Conservation (phyloP, 2,797 vertebrate species). For the Helarctos malayanus region DNA sequence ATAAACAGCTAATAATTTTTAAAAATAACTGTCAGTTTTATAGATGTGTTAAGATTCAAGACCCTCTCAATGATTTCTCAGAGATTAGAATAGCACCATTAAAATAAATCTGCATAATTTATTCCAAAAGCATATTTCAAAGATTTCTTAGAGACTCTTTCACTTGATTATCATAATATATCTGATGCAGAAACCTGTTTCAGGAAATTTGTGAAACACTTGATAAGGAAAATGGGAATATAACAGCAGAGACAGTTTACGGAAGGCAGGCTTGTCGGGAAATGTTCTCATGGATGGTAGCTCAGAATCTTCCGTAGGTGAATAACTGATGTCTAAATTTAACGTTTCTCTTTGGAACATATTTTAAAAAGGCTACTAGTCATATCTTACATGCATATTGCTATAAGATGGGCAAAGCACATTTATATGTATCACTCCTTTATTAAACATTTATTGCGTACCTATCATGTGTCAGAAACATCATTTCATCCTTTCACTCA, state of each 20-base stretch:
- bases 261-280: not conserved
- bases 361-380: not conserved
- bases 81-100: constrained; percentile 1
- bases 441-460: constrained; percentile 50
- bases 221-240: not conserved
- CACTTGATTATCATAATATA: not conserved
- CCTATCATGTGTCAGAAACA: constrained; percentile 36
- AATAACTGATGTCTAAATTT: not conserved
- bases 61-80: not conserved
- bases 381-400: not conserved
- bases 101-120: constrained; percentile 58
- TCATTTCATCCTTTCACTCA: constrained; percentile 49
- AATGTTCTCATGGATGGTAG: not conserved
- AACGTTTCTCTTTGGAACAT: constrained; percentile 38
- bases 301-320: not conserved
- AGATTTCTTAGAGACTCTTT: constrained; percentile 20
- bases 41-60: constrained; percentile 1
- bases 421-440: not conserved
- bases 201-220: constrained; percentile 5
- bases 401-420: constrained; percentile 4
- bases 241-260: not conserved
- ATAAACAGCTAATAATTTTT: constrained; percentile 16
- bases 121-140: constrained; percentile 48
- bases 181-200: not conserved
- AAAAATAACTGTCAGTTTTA: not conserved